Evolutionary conservation across 2,888 invertebrate genomes (phyloP), one percentile per base, ranked within the genome.

Genomic region (Noctua janthe): DNA sequence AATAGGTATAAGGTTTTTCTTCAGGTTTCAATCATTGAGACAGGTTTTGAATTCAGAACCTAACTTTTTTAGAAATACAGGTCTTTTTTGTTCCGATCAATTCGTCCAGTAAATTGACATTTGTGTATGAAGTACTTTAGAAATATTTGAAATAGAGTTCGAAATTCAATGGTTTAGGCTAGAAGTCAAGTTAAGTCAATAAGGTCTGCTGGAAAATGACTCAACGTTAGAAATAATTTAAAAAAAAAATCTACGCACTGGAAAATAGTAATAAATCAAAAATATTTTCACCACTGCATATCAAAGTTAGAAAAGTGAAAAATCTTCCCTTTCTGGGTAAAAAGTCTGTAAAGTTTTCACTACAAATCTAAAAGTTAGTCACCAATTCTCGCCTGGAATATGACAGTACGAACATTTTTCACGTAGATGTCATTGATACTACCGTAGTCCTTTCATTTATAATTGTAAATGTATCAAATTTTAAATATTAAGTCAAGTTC

Each of bases 301-400:
- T 56, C 13, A 69, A 49, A 70, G 39, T 56, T 49, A 10, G 15
- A 66, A 29, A 56, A 74, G 56, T 51, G 59, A 59, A 54, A 51
- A 76, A 76, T 67, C 56, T 75, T 54, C 8, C 51, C 23, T 70
- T 82, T 43, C 54, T 70, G 35, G 39, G 54, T 59, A 76, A 51
- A 69, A 69, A 70, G 81, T 83, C 81, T 76, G 56, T 15, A 82
- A 82, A 81, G 76, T 81, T 81, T 82, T 29, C 13, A 5, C n/a
- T 23, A n/a, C 23, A 10, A 23, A 62, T 81, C n/a, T 69, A 47
- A 54, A 51, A 59, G 20, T 29, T 75, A 11, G n/a, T 43, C 15
- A 67, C 29, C 7, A 47, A n/a, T 59, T 75, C n/a, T 43, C 35
- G 11, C 23, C 17, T 54, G 11, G n/a, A 82, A 66, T 43, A 49